These are phyloP conservation scores for Anniella stebbinsi DNA, from an alignment of 2,797 vertebrate genomes.

Conservation along the genomic window DNA sequence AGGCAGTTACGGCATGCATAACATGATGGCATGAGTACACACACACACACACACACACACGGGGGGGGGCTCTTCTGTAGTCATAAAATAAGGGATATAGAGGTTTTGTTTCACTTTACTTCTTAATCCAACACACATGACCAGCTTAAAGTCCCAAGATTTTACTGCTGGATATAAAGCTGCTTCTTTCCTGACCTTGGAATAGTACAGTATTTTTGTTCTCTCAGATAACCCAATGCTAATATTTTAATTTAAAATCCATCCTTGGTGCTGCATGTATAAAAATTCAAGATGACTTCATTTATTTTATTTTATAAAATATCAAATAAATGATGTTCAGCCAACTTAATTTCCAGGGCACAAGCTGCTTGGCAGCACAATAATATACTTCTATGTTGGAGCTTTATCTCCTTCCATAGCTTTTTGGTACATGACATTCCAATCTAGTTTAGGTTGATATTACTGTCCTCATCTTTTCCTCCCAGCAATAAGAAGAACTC, in stretches of 20 bases:
- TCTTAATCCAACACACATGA: background rate
- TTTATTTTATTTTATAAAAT: too few species aligned
- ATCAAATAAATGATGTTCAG: constrained; percentile 20
- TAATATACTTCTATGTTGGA: background rate
- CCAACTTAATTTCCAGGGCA: background rate
- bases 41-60: too few species aligned
- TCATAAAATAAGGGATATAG: background rate
- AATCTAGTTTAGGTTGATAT: background rate
- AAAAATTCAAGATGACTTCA: constrained; percentile 20
- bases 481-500: background rate
- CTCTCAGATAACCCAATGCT: constrained; percentile 32
- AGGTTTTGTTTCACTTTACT: background rate
- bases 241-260: constrained; percentile 39
- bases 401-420: too few species aligned
- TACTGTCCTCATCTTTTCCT: too few species aligned
- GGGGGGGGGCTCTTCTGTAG: background rate
- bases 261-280: constrained; percentile 3
- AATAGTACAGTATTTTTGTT: constrained; percentile 22
- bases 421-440: background rate
- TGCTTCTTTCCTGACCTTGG: background rate
- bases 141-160: background rate
- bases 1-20: background rate
- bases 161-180: background rate
- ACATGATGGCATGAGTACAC: background rate
- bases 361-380: constrained; percentile 28